Evolutionary conservation across 2,888 invertebrate species (phyloP).

Genomic region (Hofmannophila pseudospretella): DNA sequence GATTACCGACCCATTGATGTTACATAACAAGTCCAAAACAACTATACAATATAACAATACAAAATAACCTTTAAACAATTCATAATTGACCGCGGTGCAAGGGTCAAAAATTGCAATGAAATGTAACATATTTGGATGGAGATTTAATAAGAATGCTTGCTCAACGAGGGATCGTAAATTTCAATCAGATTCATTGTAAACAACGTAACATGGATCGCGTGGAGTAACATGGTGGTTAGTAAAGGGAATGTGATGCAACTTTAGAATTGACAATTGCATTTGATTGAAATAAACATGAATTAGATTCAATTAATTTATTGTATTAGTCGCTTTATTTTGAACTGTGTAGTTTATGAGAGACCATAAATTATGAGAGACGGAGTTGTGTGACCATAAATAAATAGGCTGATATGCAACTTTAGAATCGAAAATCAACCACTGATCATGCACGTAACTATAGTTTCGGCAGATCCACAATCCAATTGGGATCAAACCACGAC

Average conservation of each 20-base stretch:
- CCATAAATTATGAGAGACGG: no score
- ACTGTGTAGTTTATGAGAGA: no score
- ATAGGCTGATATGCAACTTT: no score
- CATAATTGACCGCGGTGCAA: slow-evolving; percentile 22
- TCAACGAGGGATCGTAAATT: slow-evolving; percentile 31
- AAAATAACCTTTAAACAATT: slow-evolving; percentile 12
- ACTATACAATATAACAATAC: background rate
- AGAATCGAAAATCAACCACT: no score
- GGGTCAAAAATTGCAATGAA: slow-evolving; percentile 27
- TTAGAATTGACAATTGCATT: background rate
- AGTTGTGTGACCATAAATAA: no score
- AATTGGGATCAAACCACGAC: no score
- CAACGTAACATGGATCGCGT: slow-evolving; percentile 8
- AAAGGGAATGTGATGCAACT: slow-evolving; percentile 1
- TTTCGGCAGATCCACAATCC: no score
- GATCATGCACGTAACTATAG: no score
- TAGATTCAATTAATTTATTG: no score
- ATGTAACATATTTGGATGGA: slow-evolving; percentile 19
- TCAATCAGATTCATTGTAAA: slow-evolving; percentile 34
- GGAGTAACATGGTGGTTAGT: background rate
- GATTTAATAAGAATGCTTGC: slow-evolving; percentile 2
- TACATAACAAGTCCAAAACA: background rate
- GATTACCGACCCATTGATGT: background rate
- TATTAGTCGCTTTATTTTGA: no score
- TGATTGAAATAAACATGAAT: background rate